Evolutionary conservation across 1,140 invertebrate species (phyloP).

Genomic region (Episyrphus balteatus): DNA sequence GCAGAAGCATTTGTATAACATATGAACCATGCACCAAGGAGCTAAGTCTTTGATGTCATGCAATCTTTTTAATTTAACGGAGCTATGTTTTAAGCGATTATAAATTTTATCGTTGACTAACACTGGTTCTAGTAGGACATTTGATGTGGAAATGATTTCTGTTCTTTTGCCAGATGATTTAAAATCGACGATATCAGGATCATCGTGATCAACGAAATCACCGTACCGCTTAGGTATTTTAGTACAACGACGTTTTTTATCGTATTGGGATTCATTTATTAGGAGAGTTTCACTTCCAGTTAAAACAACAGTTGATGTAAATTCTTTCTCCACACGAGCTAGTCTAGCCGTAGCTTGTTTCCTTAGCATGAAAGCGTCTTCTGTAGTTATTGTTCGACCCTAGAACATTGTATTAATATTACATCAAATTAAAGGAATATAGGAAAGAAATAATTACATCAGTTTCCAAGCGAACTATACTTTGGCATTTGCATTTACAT

Average conservation of each 20-base stretch:
- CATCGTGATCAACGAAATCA: conserved; percentile 24
- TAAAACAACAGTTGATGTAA: conserved; percentile 29
- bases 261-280: conserved; percentile 28
- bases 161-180: neutral
- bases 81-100: conserved; percentile 23
- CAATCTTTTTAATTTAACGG: conserved; percentile 18
- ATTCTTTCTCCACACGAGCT: conserved; percentile 34
- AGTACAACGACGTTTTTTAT: conserved; percentile 31
- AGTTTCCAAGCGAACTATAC: conserved; percentile 25
- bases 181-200: conserved; percentile 11
- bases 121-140: conserved; percentile 6
- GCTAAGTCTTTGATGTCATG: conserved; percentile 22
- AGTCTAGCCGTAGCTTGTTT: conserved; percentile 27
- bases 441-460: conserved; percentile 10
- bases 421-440: neutral
- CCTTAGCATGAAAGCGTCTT: conserved; percentile 28
- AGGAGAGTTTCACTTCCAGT: conserved; percentile 31
- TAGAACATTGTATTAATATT: neutral
- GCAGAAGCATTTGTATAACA: conserved; percentile 34
- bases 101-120: conserved; percentile 19
- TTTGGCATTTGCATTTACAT: conserved; percentile 18
- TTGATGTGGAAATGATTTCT: neutral
- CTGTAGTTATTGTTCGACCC: conserved; percentile 27
- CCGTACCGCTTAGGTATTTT: conserved; percentile 32
- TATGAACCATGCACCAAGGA: conserved; percentile 31